Percentiles rank a stretch among this genome's conserved stretches.
These are phyloP conservation scores for Chlorodrepanis virens DNA, from an alignment of 2,113 vertebrate genomes.

Conservation along the genomic window DNA sequence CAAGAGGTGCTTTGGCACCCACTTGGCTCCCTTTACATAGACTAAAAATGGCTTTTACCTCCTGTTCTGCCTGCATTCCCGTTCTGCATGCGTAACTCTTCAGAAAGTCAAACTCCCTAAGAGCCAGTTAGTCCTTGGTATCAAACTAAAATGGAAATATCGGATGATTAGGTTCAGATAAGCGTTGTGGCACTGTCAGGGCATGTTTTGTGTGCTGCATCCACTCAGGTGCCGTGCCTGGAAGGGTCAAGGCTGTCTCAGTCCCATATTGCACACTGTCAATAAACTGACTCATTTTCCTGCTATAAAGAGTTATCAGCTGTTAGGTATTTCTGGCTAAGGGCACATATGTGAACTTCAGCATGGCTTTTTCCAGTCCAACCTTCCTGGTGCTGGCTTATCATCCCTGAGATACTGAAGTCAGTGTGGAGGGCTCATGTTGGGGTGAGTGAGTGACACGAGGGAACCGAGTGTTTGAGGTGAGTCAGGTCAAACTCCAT, in stretches of 20 bases:
- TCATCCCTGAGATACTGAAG: accelerated
- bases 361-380: neutral
- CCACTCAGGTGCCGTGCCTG: neutral
- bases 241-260: accelerated
- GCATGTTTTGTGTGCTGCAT: neutral
- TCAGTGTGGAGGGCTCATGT: accelerated
- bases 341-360: neutral
- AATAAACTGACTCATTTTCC: neutral
- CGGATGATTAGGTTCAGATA: neutral
- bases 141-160: neutral
- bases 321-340: accelerated
- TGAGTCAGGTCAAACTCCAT: neutral
- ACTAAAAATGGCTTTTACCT: neutral
- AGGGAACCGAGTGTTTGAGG: neutral
- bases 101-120: neutral
- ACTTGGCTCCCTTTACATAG: neutral
- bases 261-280: neutral
- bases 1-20: neutral
- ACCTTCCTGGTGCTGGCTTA: neutral
- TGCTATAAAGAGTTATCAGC: neutral
- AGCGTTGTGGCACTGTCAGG: accelerated
- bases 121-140: neutral
- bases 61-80: neutral
- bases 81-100: neutral
- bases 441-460: accelerated